Conservation (phyloP, 2,113 vertebrate genomes). For the Siniperca chuatsi region DNA sequence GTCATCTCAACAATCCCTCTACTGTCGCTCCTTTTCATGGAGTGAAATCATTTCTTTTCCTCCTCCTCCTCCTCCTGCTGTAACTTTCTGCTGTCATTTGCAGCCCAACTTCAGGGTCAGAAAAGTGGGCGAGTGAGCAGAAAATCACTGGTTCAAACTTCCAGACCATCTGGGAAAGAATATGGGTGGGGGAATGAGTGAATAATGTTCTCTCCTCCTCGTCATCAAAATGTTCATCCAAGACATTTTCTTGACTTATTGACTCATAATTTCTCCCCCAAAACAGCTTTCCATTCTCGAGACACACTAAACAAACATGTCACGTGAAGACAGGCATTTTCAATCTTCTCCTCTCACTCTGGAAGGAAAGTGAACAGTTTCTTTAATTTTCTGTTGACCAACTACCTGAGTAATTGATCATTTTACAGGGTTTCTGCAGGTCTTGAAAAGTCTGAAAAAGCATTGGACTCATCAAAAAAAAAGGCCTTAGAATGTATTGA, state of each 20-base stretch:
- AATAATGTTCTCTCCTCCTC: conserved; percentile 32
- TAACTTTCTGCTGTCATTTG: conserved; percentile 12
- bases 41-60: not conserved
- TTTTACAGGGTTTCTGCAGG: too few relatives aligned
- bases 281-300: not conserved
- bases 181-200: conserved; percentile 15
- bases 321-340: not conserved
- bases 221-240: conserved; percentile 4
- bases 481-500: too few relatives aligned
- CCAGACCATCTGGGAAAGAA: conserved; percentile 47
- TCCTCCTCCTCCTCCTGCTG: conserved; percentile 7
- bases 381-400: too few relatives aligned
- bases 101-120: conserved; percentile 1
- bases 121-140: conserved; percentile 18
- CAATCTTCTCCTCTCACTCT: too few relatives aligned
- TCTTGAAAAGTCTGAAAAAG: too few relatives aligned
- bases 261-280: not conserved
- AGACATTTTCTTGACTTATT: not conserved
- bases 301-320: too few relatives aligned
- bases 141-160: conserved; percentile 26
- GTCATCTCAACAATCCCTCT: not conserved
- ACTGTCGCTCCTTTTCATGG: not conserved
- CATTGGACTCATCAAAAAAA: too few relatives aligned
- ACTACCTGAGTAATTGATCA: too few relatives aligned
- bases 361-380: too few relatives aligned